Evolutionary conservation across 2,797 vertebrate genomes (phyloP), one percentile per base, ranked within the genome.

Genomic region (Phoeniculus purpureus): DNA sequence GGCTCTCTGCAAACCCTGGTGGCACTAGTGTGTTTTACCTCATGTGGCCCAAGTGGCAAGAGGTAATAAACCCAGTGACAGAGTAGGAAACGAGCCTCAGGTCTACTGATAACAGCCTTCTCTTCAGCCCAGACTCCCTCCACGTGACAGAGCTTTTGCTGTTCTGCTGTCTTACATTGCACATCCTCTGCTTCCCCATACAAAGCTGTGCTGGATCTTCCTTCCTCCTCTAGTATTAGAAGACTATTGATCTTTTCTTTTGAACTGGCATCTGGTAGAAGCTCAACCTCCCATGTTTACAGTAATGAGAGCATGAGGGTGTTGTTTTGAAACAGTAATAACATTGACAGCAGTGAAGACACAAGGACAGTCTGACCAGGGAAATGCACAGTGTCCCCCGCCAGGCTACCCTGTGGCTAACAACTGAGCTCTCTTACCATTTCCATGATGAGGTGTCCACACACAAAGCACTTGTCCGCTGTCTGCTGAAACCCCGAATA

Each of bases 401-500:
- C 37, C 43, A 47, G 78, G 55, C 25, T 51, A 45, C 22, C 31
- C 23, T 0, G 2, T 1, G 1, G 26, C n/a, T 26, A 84, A 75
- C 19, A 70, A 70, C 59, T 83, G 16, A 37, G n/a, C 48, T 70
- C 6, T 87, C 98, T 98, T 98, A 99, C 99, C 99, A 99, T 99
- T 97, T 99, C 99, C 99, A 99, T 99, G 97, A 99, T 99, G 96
- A 99, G 99, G 95, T 99, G 99, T 95, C 99, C 99, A 76, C 99
- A 99, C 96, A 99, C 98, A 29, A 99, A 99, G 95, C 99, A 99
- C 97, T 99, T 99, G 93, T 99, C 99, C 2, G 99, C 99, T 1
- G 99, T 99, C 96, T 99, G 99, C 97, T 99, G 99, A 97, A 99
- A 99, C 64, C 99, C 99, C 29, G 99, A 99, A 97, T 99, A 99